Conservation (phyloP, 2,797 vertebrate genomes). For the Cossypha dichroa region DNA sequence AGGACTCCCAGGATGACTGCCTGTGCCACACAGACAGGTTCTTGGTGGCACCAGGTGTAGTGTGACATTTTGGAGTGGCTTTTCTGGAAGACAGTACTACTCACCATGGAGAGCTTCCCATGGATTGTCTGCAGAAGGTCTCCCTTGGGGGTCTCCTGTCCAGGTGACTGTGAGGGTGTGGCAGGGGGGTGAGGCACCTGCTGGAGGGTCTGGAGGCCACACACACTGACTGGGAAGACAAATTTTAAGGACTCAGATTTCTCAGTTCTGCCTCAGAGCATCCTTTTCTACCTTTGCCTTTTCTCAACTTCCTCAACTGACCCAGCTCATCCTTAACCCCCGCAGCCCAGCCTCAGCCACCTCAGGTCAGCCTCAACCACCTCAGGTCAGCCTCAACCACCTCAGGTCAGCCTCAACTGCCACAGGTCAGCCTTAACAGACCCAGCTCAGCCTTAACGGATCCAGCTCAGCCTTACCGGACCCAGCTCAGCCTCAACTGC, state of each 20-base stretch:
- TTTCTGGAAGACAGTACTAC: not conserved
- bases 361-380: not conserved
- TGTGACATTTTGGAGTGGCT: not conserved
- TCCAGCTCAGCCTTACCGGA: not conserved
- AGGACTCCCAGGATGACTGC: not conserved
- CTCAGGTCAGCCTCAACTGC: not conserved
- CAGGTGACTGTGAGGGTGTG: accelerated
- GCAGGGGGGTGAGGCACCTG: accelerated
- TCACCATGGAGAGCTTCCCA: not conserved
- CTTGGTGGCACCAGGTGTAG: not conserved
- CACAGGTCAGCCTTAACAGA: not conserved
- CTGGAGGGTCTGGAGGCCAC: not conserved
- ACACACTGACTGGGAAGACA: accelerated
- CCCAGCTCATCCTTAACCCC: not conserved
- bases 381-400: not conserved
- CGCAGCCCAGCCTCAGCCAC: not conserved
- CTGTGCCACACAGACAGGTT: not conserved
- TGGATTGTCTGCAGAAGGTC: not conserved
- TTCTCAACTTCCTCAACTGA: not conserved
- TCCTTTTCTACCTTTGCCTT: not conserved
- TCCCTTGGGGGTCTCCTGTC: accelerated
- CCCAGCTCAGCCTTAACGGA: not conserved
- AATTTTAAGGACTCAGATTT: not conserved
- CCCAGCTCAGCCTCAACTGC: not conserved
- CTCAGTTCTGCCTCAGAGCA: not conserved